Percentiles rank a stretch among this genome's conserved stretches.
These are phyloP conservation scores for Choristoneura rosaceana DNA, from an alignment of 2,888 invertebrate species.

Conservation along the genomic window DNA sequence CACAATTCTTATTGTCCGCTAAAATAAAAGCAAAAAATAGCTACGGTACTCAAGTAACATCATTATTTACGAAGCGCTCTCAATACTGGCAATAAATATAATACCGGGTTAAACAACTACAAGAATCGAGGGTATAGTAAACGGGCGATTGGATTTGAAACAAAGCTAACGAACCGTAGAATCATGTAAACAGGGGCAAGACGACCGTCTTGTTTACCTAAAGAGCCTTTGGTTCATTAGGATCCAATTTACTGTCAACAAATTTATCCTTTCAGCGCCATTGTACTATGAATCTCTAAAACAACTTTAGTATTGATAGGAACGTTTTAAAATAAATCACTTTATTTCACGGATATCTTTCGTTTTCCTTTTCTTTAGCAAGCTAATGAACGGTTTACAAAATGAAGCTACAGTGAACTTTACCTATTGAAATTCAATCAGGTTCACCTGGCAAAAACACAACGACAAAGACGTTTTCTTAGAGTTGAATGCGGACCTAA, in stretches of 20 bases:
- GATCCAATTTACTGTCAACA: slow-evolving; percentile 85
- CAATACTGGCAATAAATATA: slow-evolving; percentile 37
- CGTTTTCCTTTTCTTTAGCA: neutral
- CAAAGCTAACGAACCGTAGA: slow-evolving; percentile 85
- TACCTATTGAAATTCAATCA: slow-evolving; percentile 24
- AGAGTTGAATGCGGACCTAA: slow-evolving; percentile 73
- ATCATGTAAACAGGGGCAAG: slow-evolving; percentile 84
- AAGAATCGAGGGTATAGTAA: slow-evolving; percentile 46
- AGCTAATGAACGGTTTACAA: neutral
- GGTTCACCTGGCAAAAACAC: slow-evolving; percentile 50
- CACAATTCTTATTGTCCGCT: neutral
- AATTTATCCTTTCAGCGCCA: slow-evolving; percentile 76
- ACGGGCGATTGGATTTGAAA: slow-evolving; percentile 80
- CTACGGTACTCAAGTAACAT: slow-evolving; percentile 32
- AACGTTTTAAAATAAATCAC: slow-evolving; percentile 24
- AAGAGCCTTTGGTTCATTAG: slow-evolving; percentile 86
- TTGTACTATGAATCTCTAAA: slow-evolving; percentile 55
- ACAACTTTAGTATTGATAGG: slow-evolving; percentile 47
- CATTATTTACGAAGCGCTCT: slow-evolving; percentile 39
- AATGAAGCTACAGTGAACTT: slow-evolving; percentile 20
- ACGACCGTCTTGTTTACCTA: slow-evolving; percentile 84
- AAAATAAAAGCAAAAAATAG: neutral
- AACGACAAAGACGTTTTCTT: slow-evolving; percentile 59
- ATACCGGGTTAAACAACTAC: slow-evolving; percentile 37
- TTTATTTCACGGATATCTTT: slow-evolving; percentile 1